phyloP scores from a whole-genome alignment of 2,113 vertebrate genomes.

The Sakesphorus luctuosus region DNA sequence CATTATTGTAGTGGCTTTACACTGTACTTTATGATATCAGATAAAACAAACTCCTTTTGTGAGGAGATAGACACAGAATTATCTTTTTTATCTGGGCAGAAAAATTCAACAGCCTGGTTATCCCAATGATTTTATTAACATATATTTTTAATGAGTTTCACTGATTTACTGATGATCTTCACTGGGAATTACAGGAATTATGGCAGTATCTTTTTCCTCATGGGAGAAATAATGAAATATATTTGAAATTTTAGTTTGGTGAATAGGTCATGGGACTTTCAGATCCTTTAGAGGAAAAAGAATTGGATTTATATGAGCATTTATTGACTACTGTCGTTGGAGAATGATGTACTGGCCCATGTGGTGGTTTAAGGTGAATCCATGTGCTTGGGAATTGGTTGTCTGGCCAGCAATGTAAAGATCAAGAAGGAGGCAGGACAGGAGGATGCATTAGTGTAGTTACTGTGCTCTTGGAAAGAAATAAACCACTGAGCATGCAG shows the following conservation, averaged over 20 bases:
- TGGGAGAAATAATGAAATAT: neutral
- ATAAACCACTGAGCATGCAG: neutral
- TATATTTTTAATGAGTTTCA: neutral
- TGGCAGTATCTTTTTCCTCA: neutral
- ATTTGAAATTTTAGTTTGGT: neutral
- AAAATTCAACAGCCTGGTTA: neutral
- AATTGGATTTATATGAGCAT: neutral
- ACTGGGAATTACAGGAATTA: neutral
- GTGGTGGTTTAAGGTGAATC: accelerated
- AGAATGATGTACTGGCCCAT: neutral
- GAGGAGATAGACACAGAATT: neutral
- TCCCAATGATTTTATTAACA: neutral
- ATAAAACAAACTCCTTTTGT: neutral
- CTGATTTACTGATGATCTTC: neutral
- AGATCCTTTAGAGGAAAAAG: neutral
- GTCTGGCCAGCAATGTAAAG: neutral
- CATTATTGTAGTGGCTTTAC: neutral
- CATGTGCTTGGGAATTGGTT: neutral
- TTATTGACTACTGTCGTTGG: neutral
- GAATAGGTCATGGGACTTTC: neutral
- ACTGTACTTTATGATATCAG: neutral
- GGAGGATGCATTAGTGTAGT: neutral
- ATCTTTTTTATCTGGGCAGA: neutral
- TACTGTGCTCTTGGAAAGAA: neutral
- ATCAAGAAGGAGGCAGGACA: neutral